Evolutionary conservation across 2,113 vertebrate genomes (phyloP).

Genomic region (Dipodomys ordii): DNA sequence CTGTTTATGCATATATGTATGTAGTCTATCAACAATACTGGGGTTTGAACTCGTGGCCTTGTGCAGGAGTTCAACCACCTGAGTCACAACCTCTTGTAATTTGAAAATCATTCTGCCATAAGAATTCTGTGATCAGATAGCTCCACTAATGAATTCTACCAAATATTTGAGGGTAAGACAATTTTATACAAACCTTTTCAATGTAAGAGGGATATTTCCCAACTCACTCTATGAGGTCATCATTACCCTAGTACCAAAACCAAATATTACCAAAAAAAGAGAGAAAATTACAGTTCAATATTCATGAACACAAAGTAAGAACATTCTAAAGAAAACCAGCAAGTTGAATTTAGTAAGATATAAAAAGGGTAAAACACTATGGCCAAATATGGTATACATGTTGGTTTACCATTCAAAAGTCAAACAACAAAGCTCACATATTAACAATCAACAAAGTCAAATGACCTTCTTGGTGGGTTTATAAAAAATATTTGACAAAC

Average conservation of each 20-base stretch:
- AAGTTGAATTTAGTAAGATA: slow-evolving; percentile 31
- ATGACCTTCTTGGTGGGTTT: too few species aligned
- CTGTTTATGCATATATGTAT: not conserved
- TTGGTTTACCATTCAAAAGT: slow-evolving; percentile 17
- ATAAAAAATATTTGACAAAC: slow-evolving; percentile 33
- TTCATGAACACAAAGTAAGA: slow-evolving; percentile 16
- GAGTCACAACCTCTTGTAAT: not conserved
- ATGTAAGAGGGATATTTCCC: not conserved
- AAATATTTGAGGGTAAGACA: slow-evolving; percentile 5
- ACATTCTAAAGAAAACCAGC: not conserved
- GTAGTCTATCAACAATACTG: too few species aligned
- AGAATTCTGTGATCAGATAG: slow-evolving; percentile 5
- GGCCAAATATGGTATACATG: too few species aligned
- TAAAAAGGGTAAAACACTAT: not conserved
- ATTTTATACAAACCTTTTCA: not conserved
- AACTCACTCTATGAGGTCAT: not conserved
- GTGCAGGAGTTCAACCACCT: too few species aligned
- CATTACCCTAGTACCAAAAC: not conserved
- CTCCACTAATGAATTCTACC: not conserved
- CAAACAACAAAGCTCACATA: not conserved
- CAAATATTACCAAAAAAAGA: not conserved
- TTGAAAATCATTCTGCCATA: not conserved
- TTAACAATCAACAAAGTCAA: slow-evolving; percentile 2
- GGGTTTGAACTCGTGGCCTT: too few species aligned
- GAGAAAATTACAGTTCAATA: not conserved